phyloP scores from a whole-genome alignment of 2,888 invertebrate genomes.

The Catocala sponsa region DNA sequence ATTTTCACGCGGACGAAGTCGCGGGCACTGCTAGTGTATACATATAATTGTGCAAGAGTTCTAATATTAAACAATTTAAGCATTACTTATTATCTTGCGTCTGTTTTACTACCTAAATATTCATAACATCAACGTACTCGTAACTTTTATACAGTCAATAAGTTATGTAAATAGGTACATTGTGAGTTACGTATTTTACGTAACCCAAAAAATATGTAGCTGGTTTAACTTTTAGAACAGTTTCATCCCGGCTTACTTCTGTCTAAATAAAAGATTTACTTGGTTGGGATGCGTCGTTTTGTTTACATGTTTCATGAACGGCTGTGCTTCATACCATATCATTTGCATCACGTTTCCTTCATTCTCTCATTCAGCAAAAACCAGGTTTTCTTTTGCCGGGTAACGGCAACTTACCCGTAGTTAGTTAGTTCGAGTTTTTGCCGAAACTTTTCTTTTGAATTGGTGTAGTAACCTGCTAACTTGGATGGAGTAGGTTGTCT shows the following conservation, averaged over 20 bases:
- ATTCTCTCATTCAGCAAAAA: slow-evolving; percentile 24
- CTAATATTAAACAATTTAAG: too few species aligned
- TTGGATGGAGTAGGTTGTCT: neutral
- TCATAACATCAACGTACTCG: too few species aligned
- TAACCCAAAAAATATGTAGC: neutral
- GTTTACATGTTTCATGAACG: slow-evolving; percentile 18
- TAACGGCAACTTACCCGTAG: too few species aligned
- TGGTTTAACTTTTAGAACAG: slow-evolving; percentile 1
- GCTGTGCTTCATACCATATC: slow-evolving; percentile 21
- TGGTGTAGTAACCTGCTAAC: neutral
- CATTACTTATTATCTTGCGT: too few species aligned
- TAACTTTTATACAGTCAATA: too few species aligned
- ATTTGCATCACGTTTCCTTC: slow-evolving; percentile 28
- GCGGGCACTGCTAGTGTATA: too few species aligned
- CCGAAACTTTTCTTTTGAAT: slow-evolving; percentile 18
- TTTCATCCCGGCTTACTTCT: slow-evolving; percentile 9
- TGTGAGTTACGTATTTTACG: too few species aligned
- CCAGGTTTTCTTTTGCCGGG: slow-evolving; percentile 19
- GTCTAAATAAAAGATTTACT: slow-evolving; percentile 10
- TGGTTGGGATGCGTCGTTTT: slow-evolving; percentile 11
- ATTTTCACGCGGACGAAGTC: too few species aligned
- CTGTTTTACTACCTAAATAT: too few species aligned
- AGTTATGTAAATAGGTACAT: neutral
- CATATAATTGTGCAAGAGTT: too few species aligned
- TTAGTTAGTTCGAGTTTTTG: slow-evolving; percentile 13